These are phyloP conservation scores for Anguilla megastoma DNA, from an alignment of 2,797 vertebrate species.

Conservation along the genomic window DNA sequence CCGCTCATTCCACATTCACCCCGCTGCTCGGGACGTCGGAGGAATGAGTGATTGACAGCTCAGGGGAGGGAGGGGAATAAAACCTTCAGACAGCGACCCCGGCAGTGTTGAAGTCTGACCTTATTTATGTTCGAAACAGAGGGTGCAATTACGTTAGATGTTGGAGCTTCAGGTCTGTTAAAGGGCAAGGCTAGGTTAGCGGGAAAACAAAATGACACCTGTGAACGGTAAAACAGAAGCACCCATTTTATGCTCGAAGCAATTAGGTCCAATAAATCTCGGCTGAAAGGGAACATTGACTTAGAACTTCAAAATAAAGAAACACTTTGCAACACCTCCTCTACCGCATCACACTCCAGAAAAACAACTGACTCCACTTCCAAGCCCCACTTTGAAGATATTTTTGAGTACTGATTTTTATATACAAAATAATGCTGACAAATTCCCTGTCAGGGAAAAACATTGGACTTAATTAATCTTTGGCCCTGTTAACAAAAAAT, in stretches of 20 bases:
- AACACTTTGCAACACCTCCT: neutral
- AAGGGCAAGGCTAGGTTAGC: neutral
- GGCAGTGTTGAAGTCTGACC: neutral
- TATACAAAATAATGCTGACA: neutral
- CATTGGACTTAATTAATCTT: neutral
- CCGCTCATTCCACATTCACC: neutral
- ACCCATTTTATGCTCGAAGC: neutral
- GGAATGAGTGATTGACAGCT: neutral
- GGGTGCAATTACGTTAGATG: neutral
- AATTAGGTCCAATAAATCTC: constrained; percentile 2
- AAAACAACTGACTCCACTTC: neutral
- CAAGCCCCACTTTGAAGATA: neutral
- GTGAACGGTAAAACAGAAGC: neutral
- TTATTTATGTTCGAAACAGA: constrained; percentile 3
- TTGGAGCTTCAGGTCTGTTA: neutral
- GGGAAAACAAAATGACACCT: neutral
- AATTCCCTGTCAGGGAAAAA: neutral
- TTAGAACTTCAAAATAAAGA: neutral
- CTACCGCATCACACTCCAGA: neutral
- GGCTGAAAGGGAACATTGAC: neutral
- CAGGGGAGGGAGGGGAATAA: neutral
- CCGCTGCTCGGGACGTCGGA: neutral
- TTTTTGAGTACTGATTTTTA: neutral
- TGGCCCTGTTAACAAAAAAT: neutral
- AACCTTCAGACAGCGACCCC: neutral